phyloP scores from a whole-genome alignment of 2,888 invertebrate species.

The Synergus umbraculus region DNA sequence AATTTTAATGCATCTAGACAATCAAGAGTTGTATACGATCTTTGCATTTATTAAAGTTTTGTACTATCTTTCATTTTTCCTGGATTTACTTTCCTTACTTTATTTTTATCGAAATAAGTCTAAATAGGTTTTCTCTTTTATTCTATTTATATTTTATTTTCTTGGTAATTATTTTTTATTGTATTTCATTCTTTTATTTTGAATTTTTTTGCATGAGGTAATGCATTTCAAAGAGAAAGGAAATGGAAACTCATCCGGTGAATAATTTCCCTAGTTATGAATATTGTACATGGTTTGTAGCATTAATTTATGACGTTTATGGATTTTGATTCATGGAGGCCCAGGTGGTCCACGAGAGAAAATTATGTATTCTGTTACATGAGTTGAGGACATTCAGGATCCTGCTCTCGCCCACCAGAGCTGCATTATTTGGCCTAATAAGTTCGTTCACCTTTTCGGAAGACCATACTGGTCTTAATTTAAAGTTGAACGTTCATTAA shows the following conservation, averaged over 20 bases:
- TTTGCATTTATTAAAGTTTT: constrained; percentile 39
- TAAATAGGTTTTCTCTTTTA: background rate
- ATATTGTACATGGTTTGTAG: background rate
- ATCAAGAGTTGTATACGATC: constrained; percentile 23
- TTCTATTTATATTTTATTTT: background rate
- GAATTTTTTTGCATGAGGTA: background rate
- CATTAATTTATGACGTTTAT: constrained; percentile 7
- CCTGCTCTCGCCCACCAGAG: background rate
- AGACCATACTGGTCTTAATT: constrained; percentile 6
- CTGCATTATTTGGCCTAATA: constrained; percentile 46
- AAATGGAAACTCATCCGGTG: background rate
- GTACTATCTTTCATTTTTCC: constrained; percentile 22
- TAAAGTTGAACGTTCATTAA: too few species aligned
- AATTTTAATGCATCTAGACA: constrained; percentile 11
- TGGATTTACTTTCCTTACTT: constrained; percentile 33
- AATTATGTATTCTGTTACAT: constrained; percentile 16
- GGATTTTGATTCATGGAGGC: constrained; percentile 17
- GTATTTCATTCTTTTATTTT: background rate
- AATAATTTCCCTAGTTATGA: constrained; percentile 8
- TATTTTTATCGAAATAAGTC: background rate
- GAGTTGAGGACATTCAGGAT: constrained; percentile 7
- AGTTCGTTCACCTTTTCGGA: constrained; percentile 53
- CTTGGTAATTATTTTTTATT: background rate
- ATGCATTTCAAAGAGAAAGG: background rate
- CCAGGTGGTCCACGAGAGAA: constrained; percentile 27